A percentile compares a stretch with the other conserved stretches of the same genome.
Evolutionary conservation across 2,797 vertebrate genomes (phyloP).

Genomic region (Varecia variegata): DNA sequence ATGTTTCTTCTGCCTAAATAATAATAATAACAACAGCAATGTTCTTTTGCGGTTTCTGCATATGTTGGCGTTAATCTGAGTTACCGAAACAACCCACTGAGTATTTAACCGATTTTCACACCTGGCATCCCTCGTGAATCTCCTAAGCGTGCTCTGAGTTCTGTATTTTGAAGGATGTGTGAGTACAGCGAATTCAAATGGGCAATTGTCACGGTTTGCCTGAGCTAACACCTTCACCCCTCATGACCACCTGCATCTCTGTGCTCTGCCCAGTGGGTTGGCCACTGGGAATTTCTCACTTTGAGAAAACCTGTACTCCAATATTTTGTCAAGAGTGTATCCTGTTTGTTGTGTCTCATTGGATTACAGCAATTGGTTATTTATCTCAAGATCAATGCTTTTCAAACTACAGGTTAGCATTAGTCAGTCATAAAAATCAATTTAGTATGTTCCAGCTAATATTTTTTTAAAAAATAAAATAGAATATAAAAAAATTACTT

Average conservation of each 20-base stretch:
- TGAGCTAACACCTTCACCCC: background rate
- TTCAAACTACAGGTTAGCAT: background rate
- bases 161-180: background rate
- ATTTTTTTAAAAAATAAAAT: background rate
- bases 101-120: background rate
- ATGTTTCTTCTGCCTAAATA: background rate
- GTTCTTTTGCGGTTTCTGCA: background rate
- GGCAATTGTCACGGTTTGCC: background rate
- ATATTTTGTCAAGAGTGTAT: background rate
- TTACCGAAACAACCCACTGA: background rate
- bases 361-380: background rate
- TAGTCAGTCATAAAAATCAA: background rate
- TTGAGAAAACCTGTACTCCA: background rate
- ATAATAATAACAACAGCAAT: background rate
- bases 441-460: background rate
- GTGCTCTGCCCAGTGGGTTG: background rate
- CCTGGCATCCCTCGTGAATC: background rate
- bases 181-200: background rate
- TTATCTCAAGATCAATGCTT: background rate
- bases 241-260: fast-evolving
- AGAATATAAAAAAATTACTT: background rate
- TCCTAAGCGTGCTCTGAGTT: background rate
- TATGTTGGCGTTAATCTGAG: background rate
- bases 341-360: background rate
- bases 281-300: background rate